Evolutionary conservation across 2,888 invertebrate species (phyloP).

Genomic region (Melinaea marsaeus): DNA sequence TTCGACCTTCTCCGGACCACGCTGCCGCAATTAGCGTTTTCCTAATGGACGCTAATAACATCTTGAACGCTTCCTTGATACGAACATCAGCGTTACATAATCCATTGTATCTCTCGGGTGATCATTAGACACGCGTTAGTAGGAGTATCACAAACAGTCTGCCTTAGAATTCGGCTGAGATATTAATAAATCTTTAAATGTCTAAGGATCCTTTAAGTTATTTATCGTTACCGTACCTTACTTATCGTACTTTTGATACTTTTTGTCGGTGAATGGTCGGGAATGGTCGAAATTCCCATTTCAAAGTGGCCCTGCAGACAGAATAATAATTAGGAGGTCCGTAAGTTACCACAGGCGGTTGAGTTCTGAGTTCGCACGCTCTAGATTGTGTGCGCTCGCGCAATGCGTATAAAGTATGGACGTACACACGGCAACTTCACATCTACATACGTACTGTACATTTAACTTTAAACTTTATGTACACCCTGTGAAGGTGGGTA

Average conservation of each 20-base stretch:
- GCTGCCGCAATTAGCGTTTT: slow-evolving; percentile 47
- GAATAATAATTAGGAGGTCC: slow-evolving; percentile 36
- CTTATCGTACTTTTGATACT: not conserved
- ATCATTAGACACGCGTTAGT: not conserved
- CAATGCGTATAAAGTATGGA: slow-evolving; percentile 34
- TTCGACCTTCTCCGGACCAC: slow-evolving; percentile 33
- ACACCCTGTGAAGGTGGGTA: not conserved
- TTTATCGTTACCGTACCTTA: no score
- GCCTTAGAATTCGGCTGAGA: no score
- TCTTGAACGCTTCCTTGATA: slow-evolving; percentile 43
- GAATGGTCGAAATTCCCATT: slow-evolving; percentile 36
- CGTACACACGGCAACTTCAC: slow-evolving; percentile 10
- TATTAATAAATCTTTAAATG: no score
- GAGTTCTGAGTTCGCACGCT: slow-evolving; percentile 51
- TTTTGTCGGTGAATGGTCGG: slow-evolving; percentile 12
- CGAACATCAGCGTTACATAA: slow-evolving; percentile 12
- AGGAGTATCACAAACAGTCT: not conserved
- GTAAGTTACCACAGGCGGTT: slow-evolving; percentile 30
- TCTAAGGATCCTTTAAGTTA: no score
- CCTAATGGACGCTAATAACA: slow-evolving; percentile 59
- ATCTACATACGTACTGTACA: not conserved
- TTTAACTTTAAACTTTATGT: slow-evolving; percentile 3
- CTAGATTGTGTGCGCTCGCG: slow-evolving; percentile 46
- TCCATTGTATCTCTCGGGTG: slow-evolving; percentile 7
- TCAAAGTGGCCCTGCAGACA: slow-evolving; percentile 25